Percentiles rank a stretch among this genome's conserved stretches.
Evolutionary conservation across 2,797 vertebrate species (phyloP).

Genomic region (Podargus strigoides): DNA sequence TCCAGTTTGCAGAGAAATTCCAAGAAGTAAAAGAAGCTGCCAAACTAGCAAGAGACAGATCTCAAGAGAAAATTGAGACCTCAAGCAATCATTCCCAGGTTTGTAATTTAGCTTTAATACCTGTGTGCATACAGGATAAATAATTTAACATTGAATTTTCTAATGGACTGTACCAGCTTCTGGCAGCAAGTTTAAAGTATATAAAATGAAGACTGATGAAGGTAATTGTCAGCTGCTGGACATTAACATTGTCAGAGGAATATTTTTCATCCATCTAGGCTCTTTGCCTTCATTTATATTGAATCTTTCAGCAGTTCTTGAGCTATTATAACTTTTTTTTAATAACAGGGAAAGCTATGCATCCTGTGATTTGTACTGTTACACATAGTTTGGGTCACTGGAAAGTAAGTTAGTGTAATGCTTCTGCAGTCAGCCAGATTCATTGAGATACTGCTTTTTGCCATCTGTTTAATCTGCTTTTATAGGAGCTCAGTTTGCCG

Average conservation of each 20-base stretch:
- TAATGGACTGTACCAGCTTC: background rate
- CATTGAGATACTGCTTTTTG: background rate
- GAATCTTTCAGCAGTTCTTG: background rate
- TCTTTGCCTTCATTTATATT: background rate
- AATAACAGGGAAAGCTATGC: background rate
- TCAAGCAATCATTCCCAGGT: slow-evolving; percentile 92
- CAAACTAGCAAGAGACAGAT: slow-evolving; percentile 88
- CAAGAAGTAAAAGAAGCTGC: slow-evolving; percentile 96
- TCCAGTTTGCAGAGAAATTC: slow-evolving; percentile 96
- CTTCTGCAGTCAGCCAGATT: background rate
- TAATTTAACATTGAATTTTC: slow-evolving; percentile 4
- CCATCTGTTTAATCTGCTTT: background rate
- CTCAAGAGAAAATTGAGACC: slow-evolving; percentile 92
- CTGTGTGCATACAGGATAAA: background rate
- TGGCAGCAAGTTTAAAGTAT: background rate
- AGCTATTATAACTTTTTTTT: background rate
- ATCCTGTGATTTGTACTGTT: background rate
- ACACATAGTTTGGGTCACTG: background rate
- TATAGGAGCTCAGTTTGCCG: background rate
- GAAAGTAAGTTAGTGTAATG: background rate
- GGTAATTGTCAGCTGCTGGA: slow-evolving; percentile 25
- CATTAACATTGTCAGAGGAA: background rate
- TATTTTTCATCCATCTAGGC: background rate
- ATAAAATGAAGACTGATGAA: background rate
- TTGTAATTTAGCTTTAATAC: slow-evolving; percentile 56